phyloP scores from a whole-genome alignment of 2,113 vertebrate species.

The human (Homo sapiens) region GRCh38 chr21:41726001-41726500 shows the following conservation, averaged over 20 bases:
- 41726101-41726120: not conserved
- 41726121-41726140: no score
- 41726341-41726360: not conserved
- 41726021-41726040: not conserved
- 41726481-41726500: no score
- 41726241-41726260: not conserved
- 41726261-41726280: not conserved
- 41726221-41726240: not conserved
- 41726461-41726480: not conserved
- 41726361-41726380: accelerated
- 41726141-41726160: accelerated
- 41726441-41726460: no score
- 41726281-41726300: not conserved
- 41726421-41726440: no score
- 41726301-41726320: not conserved
- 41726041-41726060: not conserved
- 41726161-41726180: not conserved
- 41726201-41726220: no score
- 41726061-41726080: not conserved
- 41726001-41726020: not conserved
- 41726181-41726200: not conserved
- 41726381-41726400: no score
- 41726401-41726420: not conserved
- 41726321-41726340: not conserved
- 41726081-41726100: not conserved